Percentiles rank a stretch among this genome's conserved stretches.
Conservation (phyloP, 2,797 vertebrate genomes). For the Rhabdophis nuchalis region DNA sequence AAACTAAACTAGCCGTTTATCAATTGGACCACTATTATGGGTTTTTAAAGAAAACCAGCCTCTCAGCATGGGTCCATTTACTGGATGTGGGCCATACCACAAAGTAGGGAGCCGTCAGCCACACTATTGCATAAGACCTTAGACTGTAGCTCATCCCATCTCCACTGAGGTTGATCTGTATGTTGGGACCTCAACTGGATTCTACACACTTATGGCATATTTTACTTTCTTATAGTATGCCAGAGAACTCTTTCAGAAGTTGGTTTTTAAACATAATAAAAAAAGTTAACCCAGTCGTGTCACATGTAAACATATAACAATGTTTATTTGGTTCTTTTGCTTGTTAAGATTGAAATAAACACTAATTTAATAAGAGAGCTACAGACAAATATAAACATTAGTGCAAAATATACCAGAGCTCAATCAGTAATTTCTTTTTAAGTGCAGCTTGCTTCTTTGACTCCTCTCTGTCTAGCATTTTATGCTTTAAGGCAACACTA, state of each 20-base stretch:
- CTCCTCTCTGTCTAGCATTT: conserved; percentile 4
- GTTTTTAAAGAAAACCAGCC: background rate
- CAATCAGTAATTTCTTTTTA: background rate
- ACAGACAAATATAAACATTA: background rate
- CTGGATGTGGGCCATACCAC: background rate
- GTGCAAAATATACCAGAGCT: background rate
- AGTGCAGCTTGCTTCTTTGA: background rate
- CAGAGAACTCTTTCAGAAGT: background rate
- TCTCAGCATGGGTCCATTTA: background rate
- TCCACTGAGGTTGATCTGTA: background rate
- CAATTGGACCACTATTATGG: background rate
- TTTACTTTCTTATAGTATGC: background rate
- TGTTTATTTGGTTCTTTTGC: background rate
- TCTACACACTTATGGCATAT: background rate
- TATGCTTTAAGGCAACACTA: background rate
- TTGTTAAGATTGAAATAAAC: background rate
- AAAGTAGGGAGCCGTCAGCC: background rate
- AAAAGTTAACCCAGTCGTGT: background rate
- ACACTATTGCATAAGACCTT: background rate
- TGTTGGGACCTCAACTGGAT: background rate
- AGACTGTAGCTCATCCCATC: background rate
- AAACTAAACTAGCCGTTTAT: background rate
- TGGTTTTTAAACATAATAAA: background rate
- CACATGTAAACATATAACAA: background rate
- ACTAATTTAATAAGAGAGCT: background rate